A percentile compares a stretch with the other conserved stretches of the same genome.
Evolutionary conservation across 2,113 vertebrate species (phyloP).

Genomic region (Oryzias celebensis): DNA sequence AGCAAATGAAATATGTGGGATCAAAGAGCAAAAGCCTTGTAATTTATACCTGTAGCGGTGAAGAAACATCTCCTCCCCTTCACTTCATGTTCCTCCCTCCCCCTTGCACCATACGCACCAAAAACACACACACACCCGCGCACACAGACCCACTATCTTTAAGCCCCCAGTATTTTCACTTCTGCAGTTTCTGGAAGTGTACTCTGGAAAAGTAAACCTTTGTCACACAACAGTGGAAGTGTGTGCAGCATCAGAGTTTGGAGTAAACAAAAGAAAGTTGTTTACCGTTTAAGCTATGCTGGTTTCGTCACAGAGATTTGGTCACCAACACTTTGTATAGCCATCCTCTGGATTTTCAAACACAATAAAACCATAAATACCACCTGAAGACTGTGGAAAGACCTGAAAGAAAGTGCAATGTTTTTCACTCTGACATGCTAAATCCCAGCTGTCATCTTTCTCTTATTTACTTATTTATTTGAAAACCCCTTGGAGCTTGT

Average conservation of each 20-base stretch:
- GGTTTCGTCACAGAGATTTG: background rate
- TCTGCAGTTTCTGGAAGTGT: conserved; percentile 4
- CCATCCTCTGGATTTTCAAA: too few species aligned
- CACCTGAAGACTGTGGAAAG: too few species aligned
- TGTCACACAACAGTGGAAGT: conserved; percentile 2
- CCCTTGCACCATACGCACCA: conserved; percentile 1
- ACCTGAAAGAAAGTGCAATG: background rate
- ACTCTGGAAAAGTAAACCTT: background rate
- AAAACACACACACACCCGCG: background rate
- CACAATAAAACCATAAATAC: too few species aligned
- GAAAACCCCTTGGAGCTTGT: background rate
- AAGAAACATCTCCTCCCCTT: conserved; percentile 13
- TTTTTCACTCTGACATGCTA: background rate
- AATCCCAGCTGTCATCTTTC: background rate
- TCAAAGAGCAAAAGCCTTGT: conserved; percentile 8
- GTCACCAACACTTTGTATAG: too few species aligned
- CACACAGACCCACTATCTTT: background rate
- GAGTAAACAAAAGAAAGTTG: conserved; percentile 9
- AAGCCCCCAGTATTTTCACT: background rate
- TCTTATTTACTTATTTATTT: background rate
- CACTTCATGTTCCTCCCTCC: background rate
- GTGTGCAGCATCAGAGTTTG: background rate
- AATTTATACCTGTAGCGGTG: conserved; percentile 40
- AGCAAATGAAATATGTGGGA: conserved; percentile 1
- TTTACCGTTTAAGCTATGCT: background rate